These are phyloP conservation scores for Buceros bicornis DNA, from an alignment of 2,797 vertebrate species.

Conservation along the genomic window DNA sequence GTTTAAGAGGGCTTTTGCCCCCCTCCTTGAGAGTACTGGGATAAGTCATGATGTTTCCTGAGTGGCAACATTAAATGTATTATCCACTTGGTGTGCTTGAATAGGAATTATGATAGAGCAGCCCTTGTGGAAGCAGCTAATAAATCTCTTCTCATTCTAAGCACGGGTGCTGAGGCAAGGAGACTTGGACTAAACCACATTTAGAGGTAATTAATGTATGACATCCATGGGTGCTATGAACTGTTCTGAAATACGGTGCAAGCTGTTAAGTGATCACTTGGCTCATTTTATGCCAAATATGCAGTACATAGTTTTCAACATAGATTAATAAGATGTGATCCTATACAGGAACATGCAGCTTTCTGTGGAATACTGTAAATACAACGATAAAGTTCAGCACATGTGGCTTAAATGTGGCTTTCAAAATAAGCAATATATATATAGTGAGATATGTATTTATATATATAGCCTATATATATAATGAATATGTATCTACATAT, in stretches of 20 bases:
- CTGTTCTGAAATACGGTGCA: neutral
- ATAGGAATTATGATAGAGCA: neutral
- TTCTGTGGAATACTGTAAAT: neutral
- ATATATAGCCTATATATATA: no score
- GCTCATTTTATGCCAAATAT: neutral
- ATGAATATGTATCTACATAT: neutral
- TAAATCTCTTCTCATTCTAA: neutral
- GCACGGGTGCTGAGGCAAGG: neutral
- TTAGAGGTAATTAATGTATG: neutral
- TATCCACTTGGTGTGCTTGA: neutral
- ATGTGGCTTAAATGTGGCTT: neutral
- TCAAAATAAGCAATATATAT: neutral
- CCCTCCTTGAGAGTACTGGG: neutral
- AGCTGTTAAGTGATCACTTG: neutral
- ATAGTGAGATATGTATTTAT: no score
- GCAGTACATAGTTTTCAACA: neutral
- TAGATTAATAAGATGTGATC: neutral
- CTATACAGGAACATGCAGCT: neutral
- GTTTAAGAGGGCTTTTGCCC: neutral
- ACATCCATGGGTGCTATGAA: neutral
- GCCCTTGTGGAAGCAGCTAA: neutral
- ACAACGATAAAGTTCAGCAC: neutral
- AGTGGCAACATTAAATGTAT: neutral
- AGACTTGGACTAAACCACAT: neutral
- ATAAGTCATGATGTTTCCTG: conserved; percentile 1